phyloP scores from a whole-genome alignment of 1,140 invertebrate genomes.

The Galendromus occidentalis region DNA sequence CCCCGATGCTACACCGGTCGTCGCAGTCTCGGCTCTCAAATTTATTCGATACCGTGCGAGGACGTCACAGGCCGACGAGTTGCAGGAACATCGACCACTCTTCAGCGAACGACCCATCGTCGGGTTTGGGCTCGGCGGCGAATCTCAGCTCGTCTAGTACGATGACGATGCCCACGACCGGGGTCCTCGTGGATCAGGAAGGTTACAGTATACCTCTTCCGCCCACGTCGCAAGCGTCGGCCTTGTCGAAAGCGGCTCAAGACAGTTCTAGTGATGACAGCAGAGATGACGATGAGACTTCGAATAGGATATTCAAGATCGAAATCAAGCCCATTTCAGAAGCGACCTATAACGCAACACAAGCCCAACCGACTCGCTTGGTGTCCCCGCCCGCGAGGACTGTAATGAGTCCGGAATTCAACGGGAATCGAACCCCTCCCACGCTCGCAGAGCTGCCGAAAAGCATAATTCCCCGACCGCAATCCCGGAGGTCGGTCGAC shows the following conservation, averaged over 20 bases:
- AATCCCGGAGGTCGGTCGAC: background rate
- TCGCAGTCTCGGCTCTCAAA: background rate
- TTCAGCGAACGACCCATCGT: no score
- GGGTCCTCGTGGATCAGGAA: background rate
- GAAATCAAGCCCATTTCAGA: slow-evolving; percentile 4
- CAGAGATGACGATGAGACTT: background rate
- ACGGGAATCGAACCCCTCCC: background rate
- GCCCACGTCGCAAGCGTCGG: background rate
- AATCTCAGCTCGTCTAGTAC: no score
- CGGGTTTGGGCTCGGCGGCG: no score
- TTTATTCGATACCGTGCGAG: background rate
- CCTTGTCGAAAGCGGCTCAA: background rate
- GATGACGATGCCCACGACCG: no score
- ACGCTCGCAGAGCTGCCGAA: background rate
- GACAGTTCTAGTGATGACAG: slow-evolving; percentile 9
- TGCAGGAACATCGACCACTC: slow-evolving; percentile 16
- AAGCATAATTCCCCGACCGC: background rate
- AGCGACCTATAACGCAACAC: background rate
- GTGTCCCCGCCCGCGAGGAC: background rate
- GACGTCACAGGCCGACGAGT: slow-evolving; percentile 22
- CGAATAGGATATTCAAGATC: background rate
- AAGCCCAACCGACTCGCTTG: background rate
- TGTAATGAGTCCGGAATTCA: slow-evolving; percentile 3
- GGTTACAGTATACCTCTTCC: background rate
- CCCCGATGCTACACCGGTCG: background rate